A percentile compares a stretch with the other conserved stretches of the same genome.
phyloP scores from a whole-genome alignment of 2,797 vertebrate genomes.

The Mormyrus proboscirostris region DNA sequence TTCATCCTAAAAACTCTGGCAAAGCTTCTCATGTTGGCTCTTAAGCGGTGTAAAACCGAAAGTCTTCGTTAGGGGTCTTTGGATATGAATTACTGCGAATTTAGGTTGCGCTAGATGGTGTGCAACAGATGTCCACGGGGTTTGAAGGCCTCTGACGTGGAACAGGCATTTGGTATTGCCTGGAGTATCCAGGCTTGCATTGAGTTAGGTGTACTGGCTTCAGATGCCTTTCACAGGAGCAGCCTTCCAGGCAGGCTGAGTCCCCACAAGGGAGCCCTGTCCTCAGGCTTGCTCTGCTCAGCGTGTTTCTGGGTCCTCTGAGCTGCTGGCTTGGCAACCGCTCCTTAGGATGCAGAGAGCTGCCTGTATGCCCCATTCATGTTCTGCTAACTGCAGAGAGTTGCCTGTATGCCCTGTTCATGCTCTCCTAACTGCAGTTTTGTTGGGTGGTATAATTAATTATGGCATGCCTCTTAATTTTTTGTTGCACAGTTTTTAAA shows the following conservation, averaged over 20 bases:
- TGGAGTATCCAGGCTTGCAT: neutral
- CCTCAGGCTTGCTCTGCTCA: neutral
- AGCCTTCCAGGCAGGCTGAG: neutral
- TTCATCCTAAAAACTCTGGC: neutral
- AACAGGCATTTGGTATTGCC: neutral
- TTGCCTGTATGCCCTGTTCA: neutral
- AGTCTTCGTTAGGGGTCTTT: conserved; percentile 34
- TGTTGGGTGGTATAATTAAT: neutral
- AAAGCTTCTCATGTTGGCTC: neutral
- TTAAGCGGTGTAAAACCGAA: neutral
- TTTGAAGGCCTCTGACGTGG: conserved; percentile 23
- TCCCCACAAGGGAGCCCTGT: conserved; percentile 8
- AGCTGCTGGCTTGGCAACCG: neutral
- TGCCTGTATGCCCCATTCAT: neutral
- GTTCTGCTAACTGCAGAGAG: neutral
- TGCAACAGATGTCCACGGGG: conserved; percentile 41
- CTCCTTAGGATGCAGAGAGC: neutral
- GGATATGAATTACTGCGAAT: conserved; percentile 35
- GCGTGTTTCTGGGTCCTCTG: neutral
- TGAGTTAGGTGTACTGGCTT: neutral
- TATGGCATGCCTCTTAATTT: neutral
- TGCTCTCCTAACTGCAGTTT: neutral
- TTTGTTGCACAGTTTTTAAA: neutral
- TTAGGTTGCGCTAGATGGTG: conserved; percentile 33
- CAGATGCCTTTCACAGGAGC: neutral